A percentile compares a stretch with the other conserved stretches of the same genome.
phyloP scores from a whole-genome alignment of 2,797 vertebrate species.

The Malurus leucopterus region DNA sequence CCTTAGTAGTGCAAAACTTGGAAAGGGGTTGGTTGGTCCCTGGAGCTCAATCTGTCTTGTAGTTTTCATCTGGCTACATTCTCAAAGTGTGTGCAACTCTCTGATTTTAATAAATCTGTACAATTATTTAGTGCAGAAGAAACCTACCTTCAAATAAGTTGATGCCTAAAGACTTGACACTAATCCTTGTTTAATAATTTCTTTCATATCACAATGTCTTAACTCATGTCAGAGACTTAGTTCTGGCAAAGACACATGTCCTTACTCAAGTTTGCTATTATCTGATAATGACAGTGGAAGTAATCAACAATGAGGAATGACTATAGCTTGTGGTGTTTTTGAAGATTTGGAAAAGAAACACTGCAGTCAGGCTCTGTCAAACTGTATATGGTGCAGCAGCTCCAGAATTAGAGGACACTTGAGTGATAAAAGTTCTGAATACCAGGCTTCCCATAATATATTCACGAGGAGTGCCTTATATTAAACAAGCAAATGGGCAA shows the following conservation, averaged over 20 bases:
- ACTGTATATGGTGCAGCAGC: neutral
- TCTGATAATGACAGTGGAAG: neutral
- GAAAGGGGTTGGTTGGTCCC: neutral
- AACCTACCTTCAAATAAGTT: neutral
- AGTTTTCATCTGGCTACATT: neutral
- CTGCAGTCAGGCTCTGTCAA: neutral
- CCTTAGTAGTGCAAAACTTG: neutral
- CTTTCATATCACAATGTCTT: neutral
- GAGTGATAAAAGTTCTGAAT: neutral
- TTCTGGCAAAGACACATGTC: neutral
- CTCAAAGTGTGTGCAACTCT: neutral
- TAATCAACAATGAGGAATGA: neutral
- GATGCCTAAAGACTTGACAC: neutral
- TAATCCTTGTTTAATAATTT: neutral
- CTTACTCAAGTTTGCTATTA: neutral
- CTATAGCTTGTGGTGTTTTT: rapidly evolving
- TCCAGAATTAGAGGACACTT: neutral
- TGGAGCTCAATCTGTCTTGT: neutral
- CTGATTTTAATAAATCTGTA: neutral
- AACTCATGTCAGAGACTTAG: neutral
- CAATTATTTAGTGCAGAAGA: neutral
- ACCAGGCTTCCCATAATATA: neutral
- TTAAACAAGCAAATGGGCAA: neutral
- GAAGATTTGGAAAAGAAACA: neutral
- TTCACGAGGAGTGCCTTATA: neutral